Conservation (phyloP, 2,113 vertebrate species). For the Alexandromys fortis region DNA sequence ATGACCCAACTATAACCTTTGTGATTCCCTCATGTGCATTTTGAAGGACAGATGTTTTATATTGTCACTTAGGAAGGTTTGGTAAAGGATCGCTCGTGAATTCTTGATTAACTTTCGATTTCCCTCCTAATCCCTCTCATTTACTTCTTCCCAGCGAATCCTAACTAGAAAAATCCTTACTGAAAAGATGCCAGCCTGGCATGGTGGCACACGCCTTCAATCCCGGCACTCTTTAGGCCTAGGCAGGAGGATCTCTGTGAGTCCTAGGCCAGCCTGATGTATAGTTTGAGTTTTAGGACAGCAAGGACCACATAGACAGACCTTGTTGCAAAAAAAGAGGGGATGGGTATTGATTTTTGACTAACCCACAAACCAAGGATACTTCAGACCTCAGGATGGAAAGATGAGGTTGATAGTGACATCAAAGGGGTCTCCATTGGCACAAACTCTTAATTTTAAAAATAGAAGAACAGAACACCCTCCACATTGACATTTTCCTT, state of each 20-base stretch:
- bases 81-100: background rate
- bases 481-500: constrained; percentile 34
- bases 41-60: background rate
- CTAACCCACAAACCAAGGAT: constrained; percentile 74
- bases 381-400: constrained; percentile 70
- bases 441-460: constrained; percentile 48
- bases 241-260: background rate
- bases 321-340: background rate
- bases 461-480: constrained; percentile 72
- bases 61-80: background rate
- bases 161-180: constrained; percentile 33
- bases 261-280: background rate
- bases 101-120: background rate
- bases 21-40: background rate
- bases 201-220: background rate
- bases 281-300: background rate
- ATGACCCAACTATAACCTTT: background rate
- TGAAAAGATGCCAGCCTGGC: constrained; percentile 59
- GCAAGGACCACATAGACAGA: background rate
- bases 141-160: background rate
- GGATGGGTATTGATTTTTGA: background rate
- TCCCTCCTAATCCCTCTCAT: background rate
- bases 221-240: background rate
- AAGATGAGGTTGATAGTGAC: constrained; percentile 71
- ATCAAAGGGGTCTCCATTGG: constrained; percentile 42